These are phyloP conservation scores for Poecilus cupreus DNA, from an alignment of 2,888 invertebrate genomes.

Conservation along the genomic window DNA sequence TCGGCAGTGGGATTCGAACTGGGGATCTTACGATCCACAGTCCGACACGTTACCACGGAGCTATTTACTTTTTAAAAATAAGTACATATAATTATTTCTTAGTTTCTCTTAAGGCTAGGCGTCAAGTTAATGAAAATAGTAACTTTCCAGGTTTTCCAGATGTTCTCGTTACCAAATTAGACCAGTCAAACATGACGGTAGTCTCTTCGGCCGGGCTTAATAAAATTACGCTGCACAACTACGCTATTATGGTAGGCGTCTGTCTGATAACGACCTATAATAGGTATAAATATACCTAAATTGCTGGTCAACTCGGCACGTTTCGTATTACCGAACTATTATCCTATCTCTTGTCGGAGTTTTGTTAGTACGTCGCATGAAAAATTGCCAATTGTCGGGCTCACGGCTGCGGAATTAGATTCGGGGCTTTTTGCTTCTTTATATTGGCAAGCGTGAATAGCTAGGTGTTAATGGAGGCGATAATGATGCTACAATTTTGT, in stretches of 20 bases:
- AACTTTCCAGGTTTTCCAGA: too few relatives aligned
- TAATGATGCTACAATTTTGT: too few relatives aligned
- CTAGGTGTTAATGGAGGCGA: too few relatives aligned
- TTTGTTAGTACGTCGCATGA: background rate
- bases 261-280: conserved; percentile 40
- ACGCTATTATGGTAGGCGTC: conserved; percentile 33
- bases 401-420: background rate
- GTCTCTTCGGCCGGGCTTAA: background rate
- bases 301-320: conserved; percentile 27
- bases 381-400: background rate
- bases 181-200: too few relatives aligned
- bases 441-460: background rate
- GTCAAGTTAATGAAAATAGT: too few relatives aligned
- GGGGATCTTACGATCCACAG: too few relatives aligned
- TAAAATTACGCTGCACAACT: background rate
- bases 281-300: conserved; percentile 40
- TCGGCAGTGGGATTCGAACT: too few relatives aligned
- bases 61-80: too few relatives aligned
- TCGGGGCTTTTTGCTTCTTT: background rate
- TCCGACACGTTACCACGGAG: too few relatives aligned
- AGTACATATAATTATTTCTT: too few relatives aligned
- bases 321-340: background rate
- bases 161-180: too few relatives aligned
- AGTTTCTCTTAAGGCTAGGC: too few relatives aligned
- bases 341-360: background rate